phyloP scores from a whole-genome alignment of 1,140 invertebrate species.

The Drosophila fuyamai region DNA sequence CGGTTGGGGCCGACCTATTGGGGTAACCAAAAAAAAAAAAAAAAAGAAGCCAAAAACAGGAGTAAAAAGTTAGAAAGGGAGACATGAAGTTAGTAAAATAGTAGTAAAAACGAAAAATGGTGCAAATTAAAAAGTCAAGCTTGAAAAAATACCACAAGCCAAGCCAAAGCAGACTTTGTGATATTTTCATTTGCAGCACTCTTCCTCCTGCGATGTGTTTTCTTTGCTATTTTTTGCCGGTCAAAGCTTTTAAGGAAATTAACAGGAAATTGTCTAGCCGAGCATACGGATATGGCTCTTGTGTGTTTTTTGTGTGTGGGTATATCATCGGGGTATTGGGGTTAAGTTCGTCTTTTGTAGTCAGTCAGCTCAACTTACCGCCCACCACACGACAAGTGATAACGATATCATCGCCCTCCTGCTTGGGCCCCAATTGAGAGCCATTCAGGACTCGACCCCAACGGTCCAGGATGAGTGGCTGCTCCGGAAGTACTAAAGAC shows the following conservation, averaged over 20 bases:
- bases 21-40: conserved; percentile 13
- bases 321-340: conserved; percentile 36
- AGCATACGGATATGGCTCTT: conserved; percentile 66
- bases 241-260: conserved; percentile 84
- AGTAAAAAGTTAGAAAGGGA: neutral
- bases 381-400: conserved; percentile 87
- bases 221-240: conserved; percentile 45
- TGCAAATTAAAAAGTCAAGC: conserved; percentile 81
- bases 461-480: conserved; percentile 92
- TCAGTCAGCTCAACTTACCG: conserved; percentile 84
- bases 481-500: conserved; percentile 91
- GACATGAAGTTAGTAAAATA: conserved; percentile 26
- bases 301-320: conserved; percentile 25
- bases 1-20: conserved; percentile 87
- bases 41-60: neutral
- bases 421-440: conserved; percentile 90
- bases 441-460: conserved; percentile 90
- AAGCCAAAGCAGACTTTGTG: conserved; percentile 69
- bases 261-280: conserved; percentile 84
- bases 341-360: conserved; percentile 53
- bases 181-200: conserved; percentile 74
- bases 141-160: conserved; percentile 51
- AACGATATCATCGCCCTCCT: conserved; percentile 89
- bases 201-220: conserved; percentile 26
- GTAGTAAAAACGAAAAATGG: conserved; percentile 54